Base-by-base conservation (phyloP, 2,113 vertebrate species). In the Peromyscus maniculatus region DNA sequence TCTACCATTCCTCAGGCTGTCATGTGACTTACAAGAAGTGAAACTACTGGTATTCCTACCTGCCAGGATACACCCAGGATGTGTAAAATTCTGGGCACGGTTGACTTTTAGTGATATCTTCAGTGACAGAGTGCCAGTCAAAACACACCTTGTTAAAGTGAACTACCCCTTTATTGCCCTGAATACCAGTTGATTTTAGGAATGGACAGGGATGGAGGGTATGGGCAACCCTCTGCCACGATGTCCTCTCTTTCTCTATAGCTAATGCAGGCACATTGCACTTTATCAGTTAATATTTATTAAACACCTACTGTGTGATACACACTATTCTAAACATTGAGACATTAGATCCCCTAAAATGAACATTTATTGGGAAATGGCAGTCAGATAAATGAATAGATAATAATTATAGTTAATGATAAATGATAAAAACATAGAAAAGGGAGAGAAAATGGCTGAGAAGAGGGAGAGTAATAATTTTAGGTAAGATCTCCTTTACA, bases 71-170 rank as follows among this genome's bases (percentile, higher is more conserved):
- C 17, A 91, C 31, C 5, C 62, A 55, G 31, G 22, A 92, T 22
- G 33, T 24, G 8, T 89, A 62, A 69, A 74, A 59, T 92, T 36
- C 39, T 77, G 12, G 52, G 36, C 62, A 83, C 43, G 22, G 59
- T 87, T 77, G 66, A 33, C 77, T 94, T 69, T 96, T 82, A 93
- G 33, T 84, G 69, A 91, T 52, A 77, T n/a, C 78, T n/a, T 92
- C 31, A 67, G 75, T 79, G 24, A 33, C 28, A 67, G 78, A 87
- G 15, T 87, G 15, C 52, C 66, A 89, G 64, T 55, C 67, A 36
- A 78, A 67, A 87, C n/a, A 87, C 11, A 96, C 43, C 33, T 71
- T 26, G 66, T 87, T 79, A 78, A 2, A 62, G 33, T 52, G 72
- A 91, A 52, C 55, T 49, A 88, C 49, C 33, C 24, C 83, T 86